Base-by-base conservation (phyloP, 2,888 invertebrate genomes). In the Yponomeuta cagnagella region DNA sequence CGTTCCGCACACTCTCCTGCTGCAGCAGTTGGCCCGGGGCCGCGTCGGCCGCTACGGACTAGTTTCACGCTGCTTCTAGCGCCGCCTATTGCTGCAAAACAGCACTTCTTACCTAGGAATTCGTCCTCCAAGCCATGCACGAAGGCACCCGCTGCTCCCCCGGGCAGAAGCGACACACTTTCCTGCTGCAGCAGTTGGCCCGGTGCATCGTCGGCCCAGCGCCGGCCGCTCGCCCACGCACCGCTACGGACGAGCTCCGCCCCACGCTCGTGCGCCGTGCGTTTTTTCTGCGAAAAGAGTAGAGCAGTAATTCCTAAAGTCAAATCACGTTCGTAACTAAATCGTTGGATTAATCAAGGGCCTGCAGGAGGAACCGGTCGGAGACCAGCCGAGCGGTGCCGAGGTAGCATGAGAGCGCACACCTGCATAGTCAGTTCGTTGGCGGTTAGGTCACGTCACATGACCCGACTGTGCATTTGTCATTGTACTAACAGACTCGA, bases 51-150 rank as follows among this genome's bases (percentile, higher is more conserved):
- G 33, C 33, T 33, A 33, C 33, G 33, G 33, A 33, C 5, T 2
- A 33, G 33, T 5, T 33, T 1, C 3, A 5, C 33, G 33, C 33
- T 33, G 5, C 33, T 33, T 43, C 43, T 43, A 8, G 43, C 43
- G 43, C 43, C 43, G 6, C 6, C 43, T 43, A 8, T 43, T 8
- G 43, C 12, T 15, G 52, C 52, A 3, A 58, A 15, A 15, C 12
- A 12, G 52, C 15, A 15, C 15, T 2, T 68, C 72, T 66, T 75
- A 93, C 93, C 97, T 86, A 98, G 93, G 86, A 96, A 98, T 90
- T 99, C 99, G 90, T 99, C 99, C 91, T 99, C 99, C 58, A 99
- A 93, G 0, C 99, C 99, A 85, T 99, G 98, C 74, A 99, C 98
- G 87, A 99, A 97, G 70, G 99, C 99, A 0, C 99, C 99, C 86